Evolutionary conservation across 2,113 vertebrate genomes (phyloP).

Genomic region (Marmota monax): DNA sequence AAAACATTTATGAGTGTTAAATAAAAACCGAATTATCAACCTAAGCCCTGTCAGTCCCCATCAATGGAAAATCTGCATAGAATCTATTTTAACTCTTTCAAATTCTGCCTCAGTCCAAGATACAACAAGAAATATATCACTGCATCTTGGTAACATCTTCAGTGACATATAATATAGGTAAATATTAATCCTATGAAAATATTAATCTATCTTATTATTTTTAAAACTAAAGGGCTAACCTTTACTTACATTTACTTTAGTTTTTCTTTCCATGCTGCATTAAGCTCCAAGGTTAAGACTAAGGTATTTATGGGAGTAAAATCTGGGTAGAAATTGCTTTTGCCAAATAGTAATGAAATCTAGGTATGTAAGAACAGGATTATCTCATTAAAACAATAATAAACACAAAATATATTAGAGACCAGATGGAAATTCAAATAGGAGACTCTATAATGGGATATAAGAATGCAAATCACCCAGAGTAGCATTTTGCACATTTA

Average conservation of each 20-base stretch:
- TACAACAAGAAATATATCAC: neutral
- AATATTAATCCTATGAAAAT: neutral
- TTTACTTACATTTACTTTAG: conserved; percentile 63
- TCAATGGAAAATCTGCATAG: neutral
- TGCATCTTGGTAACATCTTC: conserved; percentile 30
- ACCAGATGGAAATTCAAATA: conserved; percentile 89
- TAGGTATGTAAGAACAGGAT: conserved; percentile 83
- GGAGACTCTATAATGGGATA: conserved; percentile 86
- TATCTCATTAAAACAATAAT: conserved; percentile 87
- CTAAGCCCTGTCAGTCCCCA: conserved; percentile 27
- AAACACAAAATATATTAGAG: conserved; percentile 84
- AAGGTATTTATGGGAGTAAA: conserved; percentile 65
- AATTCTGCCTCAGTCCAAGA: conserved; percentile 19
- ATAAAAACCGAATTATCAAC: conserved; percentile 68
- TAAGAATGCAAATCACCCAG: conserved; percentile 88
- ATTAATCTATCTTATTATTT: neutral
- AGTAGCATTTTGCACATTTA: conserved; percentile 85
- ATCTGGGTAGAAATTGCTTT: conserved; percentile 77
- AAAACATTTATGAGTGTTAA: conserved; percentile 62
- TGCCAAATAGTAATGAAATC: conserved; percentile 84
- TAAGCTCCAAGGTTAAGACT: conserved; percentile 71
- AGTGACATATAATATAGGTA: neutral
- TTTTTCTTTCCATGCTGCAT: conserved; percentile 62
- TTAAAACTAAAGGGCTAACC: neutral
- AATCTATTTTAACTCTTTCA: conserved; percentile 54